Evolutionary conservation across 2,113 vertebrate species (phyloP), one percentile per base, ranked within the genome.

Genomic region (Phoenicopterus ruber): DNA sequence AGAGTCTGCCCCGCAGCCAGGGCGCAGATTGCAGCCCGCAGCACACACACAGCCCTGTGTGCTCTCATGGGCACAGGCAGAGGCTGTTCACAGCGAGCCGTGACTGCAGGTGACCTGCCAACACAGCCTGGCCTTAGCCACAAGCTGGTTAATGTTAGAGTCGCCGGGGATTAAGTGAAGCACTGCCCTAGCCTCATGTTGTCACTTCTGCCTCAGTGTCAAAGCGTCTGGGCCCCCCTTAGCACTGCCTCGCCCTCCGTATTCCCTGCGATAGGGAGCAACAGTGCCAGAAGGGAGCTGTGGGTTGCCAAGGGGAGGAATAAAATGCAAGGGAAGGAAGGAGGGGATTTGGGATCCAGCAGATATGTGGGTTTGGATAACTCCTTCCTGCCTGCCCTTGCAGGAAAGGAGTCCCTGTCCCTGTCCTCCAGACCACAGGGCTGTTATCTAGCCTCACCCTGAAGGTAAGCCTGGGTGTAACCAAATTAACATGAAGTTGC

Each of bases 111-210:
- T 50, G n/a, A 62, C 42, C 59, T 61, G 72, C 49, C 40, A 49
- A 1, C 42, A 52, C 32, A 63, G 14, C 17, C 59, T 55, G 67
- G n/a, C 20, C 11, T 73, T 50, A 62, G 29, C 50, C 0, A 0
- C 40, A n/a, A 80, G n/a, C 49, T 70, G 26, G 4, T 5, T 40
- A 17, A 22, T 52, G 50, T 34, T 69, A 62, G 17, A 32, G 31
- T 32, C 9, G 0, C 38, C 46, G n/a, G 26, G 54, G 12, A 26
- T n/a, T 7, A 36, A 46, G 20, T 20, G 70, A 36, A 61, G 25
- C 40, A 40, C 24, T 38, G 25, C 6, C 55, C 29, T 4, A 21
- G 5, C 6, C 50, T 81, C 28, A 14, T 63, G 13, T 18, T 46
- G 28, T 61, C 80, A 70, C 76, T 57, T 77, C 46, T 92, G 62